Percentiles rank a stretch among this genome's conserved stretches.
phyloP scores from a whole-genome alignment of 2,113 vertebrate species.

The Brachyhypopomus gauderio region DNA sequence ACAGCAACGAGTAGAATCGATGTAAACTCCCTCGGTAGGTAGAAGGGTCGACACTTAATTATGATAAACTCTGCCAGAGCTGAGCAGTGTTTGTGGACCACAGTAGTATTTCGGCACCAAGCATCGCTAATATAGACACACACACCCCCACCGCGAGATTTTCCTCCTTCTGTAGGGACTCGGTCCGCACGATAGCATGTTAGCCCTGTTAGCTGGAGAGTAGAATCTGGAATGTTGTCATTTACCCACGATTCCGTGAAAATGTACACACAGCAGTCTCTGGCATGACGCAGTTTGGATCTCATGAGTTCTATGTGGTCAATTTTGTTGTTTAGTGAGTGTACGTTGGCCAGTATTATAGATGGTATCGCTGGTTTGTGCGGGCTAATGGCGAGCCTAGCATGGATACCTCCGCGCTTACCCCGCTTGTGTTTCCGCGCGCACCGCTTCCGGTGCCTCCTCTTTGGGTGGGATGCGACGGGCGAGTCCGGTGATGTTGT shows the following conservation, averaged over 20 bases:
- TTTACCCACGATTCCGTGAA: neutral
- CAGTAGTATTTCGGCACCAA: neutral
- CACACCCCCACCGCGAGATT: neutral
- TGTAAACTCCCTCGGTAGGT: constrained; percentile 38
- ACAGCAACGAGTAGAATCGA: constrained; percentile 18
- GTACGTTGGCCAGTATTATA: neutral
- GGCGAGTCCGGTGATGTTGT: neutral
- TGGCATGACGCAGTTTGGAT: neutral
- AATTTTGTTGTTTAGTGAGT: neutral
- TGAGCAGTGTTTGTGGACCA: neutral
- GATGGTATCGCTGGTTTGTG: neutral
- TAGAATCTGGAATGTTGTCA: too few species aligned
- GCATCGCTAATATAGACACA: neutral
- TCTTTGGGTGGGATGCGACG: neutral
- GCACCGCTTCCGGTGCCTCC: neutral
- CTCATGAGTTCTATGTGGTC: constrained; percentile 5
- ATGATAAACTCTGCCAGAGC: neutral
- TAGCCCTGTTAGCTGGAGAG: neutral
- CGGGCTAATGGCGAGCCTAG: neutral
- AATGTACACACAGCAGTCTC: constrained; percentile 3
- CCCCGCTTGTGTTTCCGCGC: too few species aligned
- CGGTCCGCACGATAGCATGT: neutral
- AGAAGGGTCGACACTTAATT: neutral
- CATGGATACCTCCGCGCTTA: neutral
- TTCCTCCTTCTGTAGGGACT: neutral